Percentiles rank a stretch among this genome's conserved stretches.
Evolutionary conservation across 2,888 invertebrate species (phyloP).

Genomic region (Acanthacorydalis orientalis): DNA sequence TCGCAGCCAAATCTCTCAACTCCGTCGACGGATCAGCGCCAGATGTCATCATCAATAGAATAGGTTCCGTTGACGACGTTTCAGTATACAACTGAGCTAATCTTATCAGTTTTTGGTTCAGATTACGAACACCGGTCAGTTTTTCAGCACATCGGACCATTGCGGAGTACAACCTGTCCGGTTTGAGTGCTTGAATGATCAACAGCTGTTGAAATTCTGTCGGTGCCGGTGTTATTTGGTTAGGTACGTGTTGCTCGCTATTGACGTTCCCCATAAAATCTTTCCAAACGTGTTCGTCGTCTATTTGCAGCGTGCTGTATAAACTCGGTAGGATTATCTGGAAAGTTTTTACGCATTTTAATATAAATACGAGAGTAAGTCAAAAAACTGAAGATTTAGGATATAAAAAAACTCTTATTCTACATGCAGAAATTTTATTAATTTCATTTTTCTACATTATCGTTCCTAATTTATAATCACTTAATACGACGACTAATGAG

Average conservation of each 20-base stretch:
- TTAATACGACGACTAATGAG: too few relatives aligned
- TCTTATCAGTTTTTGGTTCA: conserved; percentile 21
- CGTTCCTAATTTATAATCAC: too few relatives aligned
- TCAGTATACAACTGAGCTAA: conserved; percentile 34
- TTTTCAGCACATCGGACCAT: conserved; percentile 55
- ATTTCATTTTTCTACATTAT: too few relatives aligned
- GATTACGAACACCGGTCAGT: conserved; percentile 29
- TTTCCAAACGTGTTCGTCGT: conserved; percentile 47
- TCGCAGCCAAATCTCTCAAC: conserved; percentile 45
- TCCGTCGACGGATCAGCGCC: conserved; percentile 86
- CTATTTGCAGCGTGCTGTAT: conserved; percentile 41
- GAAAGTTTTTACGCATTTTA: not conserved
- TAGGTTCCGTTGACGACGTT: conserved; percentile 44
- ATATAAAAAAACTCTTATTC: too few relatives aligned
- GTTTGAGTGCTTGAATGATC: conserved; percentile 60
- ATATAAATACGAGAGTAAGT: too few relatives aligned
- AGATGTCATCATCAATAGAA: conserved; percentile 69
- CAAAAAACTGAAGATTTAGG: too few relatives aligned
- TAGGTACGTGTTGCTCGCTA: conserved; percentile 43
- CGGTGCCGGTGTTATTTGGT: conserved; percentile 32
- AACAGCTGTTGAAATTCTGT: conserved; percentile 69
- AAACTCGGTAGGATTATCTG: conserved; percentile 41
- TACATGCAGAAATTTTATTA: too few relatives aligned
- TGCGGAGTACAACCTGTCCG: conserved; percentile 65
- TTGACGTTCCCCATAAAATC: conserved; percentile 46